Conservation (phyloP, 2,888 invertebrate genomes). For the Drosophila yooni region DNA sequence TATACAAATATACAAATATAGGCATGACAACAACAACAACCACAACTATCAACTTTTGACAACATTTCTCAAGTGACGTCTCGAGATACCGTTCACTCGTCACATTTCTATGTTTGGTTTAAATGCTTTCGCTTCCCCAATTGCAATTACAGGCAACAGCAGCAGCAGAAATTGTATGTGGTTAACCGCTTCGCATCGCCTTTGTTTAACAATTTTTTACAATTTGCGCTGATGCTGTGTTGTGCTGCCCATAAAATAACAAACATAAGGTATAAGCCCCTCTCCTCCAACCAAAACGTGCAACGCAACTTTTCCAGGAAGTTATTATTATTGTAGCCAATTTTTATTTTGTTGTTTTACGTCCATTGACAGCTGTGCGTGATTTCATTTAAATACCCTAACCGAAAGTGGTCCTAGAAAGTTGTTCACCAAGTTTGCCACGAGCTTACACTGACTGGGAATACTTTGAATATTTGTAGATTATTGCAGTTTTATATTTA, state of each 20-base stretch:
- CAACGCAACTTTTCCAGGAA: slow-evolving; percentile 70
- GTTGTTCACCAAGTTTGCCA: background rate
- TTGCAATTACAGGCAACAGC: slow-evolving; percentile 34
- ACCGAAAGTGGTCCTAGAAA: background rate
- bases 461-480: background rate
- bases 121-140: slow-evolving; percentile 50
- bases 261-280: slow-evolving; percentile 43
- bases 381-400: slow-evolving; percentile 35
- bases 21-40: slow-evolving; percentile 37
- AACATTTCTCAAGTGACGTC: slow-evolving; percentile 57
- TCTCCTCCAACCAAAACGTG: slow-evolving; percentile 35
- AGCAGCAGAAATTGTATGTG: slow-evolving; percentile 18
- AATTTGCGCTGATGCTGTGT: background rate
- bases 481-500: background rate
- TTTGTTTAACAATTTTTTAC: slow-evolving; percentile 54
- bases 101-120: slow-evolving; percentile 56
- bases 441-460: background rate
- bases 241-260: slow-evolving; percentile 47
- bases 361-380: slow-evolving; percentile 59
- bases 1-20: slow-evolving; percentile 52
- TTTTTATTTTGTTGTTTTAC: slow-evolving; percentile 42
- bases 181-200: slow-evolving; percentile 19
- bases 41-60: slow-evolving; percentile 40
- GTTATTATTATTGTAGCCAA: slow-evolving; percentile 54
- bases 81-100: slow-evolving; percentile 28